Evolutionary conservation across 2,797 vertebrate genomes (phyloP).

Genomic region (Hippocampus kuda): DNA sequence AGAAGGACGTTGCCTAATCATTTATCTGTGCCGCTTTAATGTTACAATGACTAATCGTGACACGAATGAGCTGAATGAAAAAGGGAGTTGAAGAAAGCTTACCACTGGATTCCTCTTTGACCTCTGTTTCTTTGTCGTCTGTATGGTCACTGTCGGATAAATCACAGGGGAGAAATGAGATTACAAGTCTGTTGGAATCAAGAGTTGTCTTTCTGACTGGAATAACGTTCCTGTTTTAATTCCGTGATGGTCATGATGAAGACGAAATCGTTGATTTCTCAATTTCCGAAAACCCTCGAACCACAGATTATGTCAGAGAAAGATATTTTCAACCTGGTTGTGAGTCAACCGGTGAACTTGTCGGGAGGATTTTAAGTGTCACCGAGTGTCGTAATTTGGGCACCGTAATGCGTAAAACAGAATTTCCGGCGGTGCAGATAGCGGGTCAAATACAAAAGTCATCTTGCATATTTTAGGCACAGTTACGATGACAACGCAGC

Average conservation of each 20-base stretch:
- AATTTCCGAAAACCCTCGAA: background rate
- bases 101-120: conserved; percentile 77
- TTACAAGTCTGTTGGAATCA: background rate
- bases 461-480: too few species aligned
- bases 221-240: background rate
- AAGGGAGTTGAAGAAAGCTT: conserved; percentile 31
- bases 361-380: too few species aligned
- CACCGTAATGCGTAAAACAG: background rate
- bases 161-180: conserved; percentile 16
- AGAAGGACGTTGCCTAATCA: background rate
- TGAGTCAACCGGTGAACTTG: background rate
- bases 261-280: background rate
- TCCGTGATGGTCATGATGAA: background rate
- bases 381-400: background rate
- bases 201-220: background rate
- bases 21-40: conserved; percentile 1
- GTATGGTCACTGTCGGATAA: conserved; percentile 74
- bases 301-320: background rate
- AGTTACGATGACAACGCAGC: too few species aligned
- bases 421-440: too few species aligned
- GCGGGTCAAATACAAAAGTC: too few species aligned
- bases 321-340: background rate
- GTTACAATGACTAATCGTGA: background rate
- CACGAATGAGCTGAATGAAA: background rate
- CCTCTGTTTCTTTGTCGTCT: conserved; percentile 84